A percentile compares a stretch with the other conserved stretches of the same genome.
These are phyloP conservation scores for Mycetomoellerius zeteki DNA, from an alignment of 1,140 invertebrate genomes.

Conservation along the genomic window DNA sequence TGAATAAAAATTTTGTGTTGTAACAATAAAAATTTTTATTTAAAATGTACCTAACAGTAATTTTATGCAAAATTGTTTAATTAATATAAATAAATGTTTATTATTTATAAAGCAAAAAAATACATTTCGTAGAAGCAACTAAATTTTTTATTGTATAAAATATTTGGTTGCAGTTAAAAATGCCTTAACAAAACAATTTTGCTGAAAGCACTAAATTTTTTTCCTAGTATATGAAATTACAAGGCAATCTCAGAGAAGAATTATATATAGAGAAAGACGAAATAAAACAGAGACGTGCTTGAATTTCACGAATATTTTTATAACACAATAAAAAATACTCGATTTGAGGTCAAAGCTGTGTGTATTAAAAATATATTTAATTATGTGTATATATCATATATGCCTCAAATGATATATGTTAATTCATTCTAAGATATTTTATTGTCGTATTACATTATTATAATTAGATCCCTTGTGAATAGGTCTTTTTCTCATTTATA, in stretches of 20 bases:
- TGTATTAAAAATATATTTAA: background rate
- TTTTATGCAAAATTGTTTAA: no score
- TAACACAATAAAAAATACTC: background rate
- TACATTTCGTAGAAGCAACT: no score
- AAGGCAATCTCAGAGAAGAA: background rate
- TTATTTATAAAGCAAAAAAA: no score
- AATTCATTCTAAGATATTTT: slow-evolving; percentile 13
- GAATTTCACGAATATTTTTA: background rate
- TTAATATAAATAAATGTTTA: no score
- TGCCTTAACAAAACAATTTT: no score
- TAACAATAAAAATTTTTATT: no score
- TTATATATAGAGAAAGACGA: background rate
- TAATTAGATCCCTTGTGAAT: background rate
- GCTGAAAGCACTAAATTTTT: no score
- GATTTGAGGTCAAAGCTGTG: background rate
- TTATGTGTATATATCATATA: background rate
- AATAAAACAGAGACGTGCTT: background rate
- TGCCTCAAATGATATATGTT: background rate
- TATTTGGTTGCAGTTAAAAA: no score
- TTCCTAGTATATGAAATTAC: background rate
- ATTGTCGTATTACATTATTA: background rate
- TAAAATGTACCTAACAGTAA: no score
- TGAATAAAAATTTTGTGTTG: no score
- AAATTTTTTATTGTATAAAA: no score
- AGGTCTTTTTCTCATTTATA: background rate